Evolutionary conservation across 2,888 invertebrate genomes (phyloP).

Genomic region (Craniophora ligustri): DNA sequence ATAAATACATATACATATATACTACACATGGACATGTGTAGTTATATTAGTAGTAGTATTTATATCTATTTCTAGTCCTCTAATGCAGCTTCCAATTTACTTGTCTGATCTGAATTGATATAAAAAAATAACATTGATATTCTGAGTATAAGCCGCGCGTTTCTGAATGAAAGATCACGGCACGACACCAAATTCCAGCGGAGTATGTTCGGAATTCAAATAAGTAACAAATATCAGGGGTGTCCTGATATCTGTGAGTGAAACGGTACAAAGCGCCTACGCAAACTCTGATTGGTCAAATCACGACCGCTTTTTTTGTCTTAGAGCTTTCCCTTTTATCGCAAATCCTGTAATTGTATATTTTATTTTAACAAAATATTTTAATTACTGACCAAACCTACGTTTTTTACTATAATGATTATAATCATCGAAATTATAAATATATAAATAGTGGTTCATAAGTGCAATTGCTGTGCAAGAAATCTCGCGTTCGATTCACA

Average conservation of each 20-base stretch:
- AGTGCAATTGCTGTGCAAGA: too few relatives aligned
- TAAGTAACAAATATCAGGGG: constrained; percentile 43
- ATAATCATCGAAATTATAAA: too few relatives aligned
- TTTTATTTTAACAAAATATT: too few relatives aligned
- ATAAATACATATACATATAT: too few relatives aligned
- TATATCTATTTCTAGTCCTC: constrained; percentile 20
- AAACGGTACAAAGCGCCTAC: constrained; percentile 23
- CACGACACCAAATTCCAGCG: constrained; percentile 26
- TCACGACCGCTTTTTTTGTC: constrained; percentile 1
- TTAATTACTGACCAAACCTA: too few relatives aligned
- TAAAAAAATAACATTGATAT: constrained; percentile 39
- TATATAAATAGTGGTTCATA: too few relatives aligned
- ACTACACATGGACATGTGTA: too few relatives aligned
- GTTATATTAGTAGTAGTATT: too few relatives aligned
- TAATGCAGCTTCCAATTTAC: constrained; percentile 34
- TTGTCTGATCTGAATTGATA: constrained; percentile 8
- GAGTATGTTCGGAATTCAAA: constrained; percentile 56
- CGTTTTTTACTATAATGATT: too few relatives aligned
- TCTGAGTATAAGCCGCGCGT: constrained; percentile 17
- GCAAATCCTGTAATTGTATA: too few relatives aligned
- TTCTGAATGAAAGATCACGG: constrained; percentile 38
- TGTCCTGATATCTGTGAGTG: constrained; percentile 43
- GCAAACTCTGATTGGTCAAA: constrained; percentile 45
- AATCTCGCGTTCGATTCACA: too few relatives aligned
- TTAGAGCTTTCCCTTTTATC: constrained; percentile 3